These are phyloP conservation scores for Aphelocoma coerulescens DNA, from an alignment of 2,113 vertebrate species.

Conservation along the genomic window DNA sequence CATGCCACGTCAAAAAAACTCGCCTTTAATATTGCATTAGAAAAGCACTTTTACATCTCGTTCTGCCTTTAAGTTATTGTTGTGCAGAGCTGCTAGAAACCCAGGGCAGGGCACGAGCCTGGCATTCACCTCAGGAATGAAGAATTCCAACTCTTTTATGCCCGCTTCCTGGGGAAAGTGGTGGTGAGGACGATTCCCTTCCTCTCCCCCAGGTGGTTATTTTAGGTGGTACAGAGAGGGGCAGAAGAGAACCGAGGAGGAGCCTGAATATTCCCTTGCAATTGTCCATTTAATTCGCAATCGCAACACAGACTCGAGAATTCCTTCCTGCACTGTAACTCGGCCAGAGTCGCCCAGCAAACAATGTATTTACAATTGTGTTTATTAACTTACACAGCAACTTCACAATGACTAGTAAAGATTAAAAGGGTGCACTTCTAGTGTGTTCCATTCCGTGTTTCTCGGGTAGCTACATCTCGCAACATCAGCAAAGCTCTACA, in stretches of 20 bases:
- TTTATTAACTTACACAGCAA: conserved; percentile 77
- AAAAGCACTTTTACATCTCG: conserved; percentile 76
- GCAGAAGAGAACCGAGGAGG: conserved; percentile 32
- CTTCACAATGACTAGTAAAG: conserved; percentile 78
- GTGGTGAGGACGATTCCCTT: conserved; percentile 15
- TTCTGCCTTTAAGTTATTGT: conserved; percentile 57
- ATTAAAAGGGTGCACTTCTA: conserved; percentile 74
- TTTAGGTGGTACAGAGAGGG: conserved; percentile 40
- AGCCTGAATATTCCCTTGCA: conserved; percentile 36
- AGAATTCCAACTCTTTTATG: neutral
- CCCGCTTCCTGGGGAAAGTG: conserved; percentile 34
- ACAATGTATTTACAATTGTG: conserved; percentile 78
- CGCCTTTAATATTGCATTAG: conserved; percentile 74
- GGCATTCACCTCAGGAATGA: conserved; percentile 36
- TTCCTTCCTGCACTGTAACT: conserved; percentile 60
- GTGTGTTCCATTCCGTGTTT: conserved; percentile 56
- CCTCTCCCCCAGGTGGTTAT: neutral
- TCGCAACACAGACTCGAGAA: conserved; percentile 51
- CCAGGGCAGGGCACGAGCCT: conserved; percentile 37
- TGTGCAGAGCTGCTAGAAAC: conserved; percentile 66
- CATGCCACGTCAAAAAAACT: conserved; percentile 75
- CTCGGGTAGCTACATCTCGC: conserved; percentile 66
- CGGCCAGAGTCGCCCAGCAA: conserved; percentile 64
- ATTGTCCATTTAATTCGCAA: conserved; percentile 17
- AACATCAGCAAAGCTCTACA: conserved; percentile 66